Conservation (phyloP, 1,140 invertebrate genomes). For the Drosophila hydei region DNA sequence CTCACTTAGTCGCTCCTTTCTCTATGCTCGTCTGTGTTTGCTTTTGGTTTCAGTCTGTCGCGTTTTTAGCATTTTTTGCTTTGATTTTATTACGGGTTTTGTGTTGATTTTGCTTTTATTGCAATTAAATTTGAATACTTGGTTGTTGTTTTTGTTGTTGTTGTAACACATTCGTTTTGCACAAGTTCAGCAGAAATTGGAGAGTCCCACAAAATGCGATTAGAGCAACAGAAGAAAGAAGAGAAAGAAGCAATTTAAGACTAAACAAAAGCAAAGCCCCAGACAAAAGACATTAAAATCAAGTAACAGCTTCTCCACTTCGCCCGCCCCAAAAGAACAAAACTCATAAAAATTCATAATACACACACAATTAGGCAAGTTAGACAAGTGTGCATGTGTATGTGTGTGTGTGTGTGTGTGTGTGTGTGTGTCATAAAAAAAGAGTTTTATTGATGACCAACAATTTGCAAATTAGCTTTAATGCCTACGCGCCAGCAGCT, state of each 20-base stretch:
- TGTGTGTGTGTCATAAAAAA: slow-evolving; percentile 33
- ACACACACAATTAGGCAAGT: slow-evolving; percentile 20
- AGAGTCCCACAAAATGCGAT: slow-evolving; percentile 75
- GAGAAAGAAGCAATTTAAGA: slow-evolving; percentile 8
- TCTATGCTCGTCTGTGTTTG: slow-evolving; percentile 32
- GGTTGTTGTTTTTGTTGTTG: slow-evolving; percentile 30
- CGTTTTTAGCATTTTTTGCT: slow-evolving; percentile 67
- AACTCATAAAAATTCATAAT: slow-evolving; percentile 42
- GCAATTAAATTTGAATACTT: slow-evolving; percentile 65
- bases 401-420: not conserved
- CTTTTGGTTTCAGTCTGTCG: slow-evolving; percentile 37
- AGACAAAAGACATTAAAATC: slow-evolving; percentile 34
- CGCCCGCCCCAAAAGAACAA: not conserved
- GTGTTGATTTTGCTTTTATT: slow-evolving; percentile 82
- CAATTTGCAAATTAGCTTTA: slow-evolving; percentile 42
- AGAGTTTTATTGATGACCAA: slow-evolving; percentile 41
- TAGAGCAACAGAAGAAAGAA: slow-evolving; percentile 69
- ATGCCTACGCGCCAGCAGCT: slow-evolving; percentile 11
- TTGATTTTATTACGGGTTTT: slow-evolving; percentile 81
- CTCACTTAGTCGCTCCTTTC: not conserved
- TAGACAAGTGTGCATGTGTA: slow-evolving; percentile 8
- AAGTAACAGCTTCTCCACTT: slow-evolving; percentile 27
- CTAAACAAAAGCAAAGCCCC: slow-evolving; percentile 22
- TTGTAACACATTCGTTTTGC: slow-evolving; percentile 36
- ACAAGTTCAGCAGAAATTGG: slow-evolving; percentile 71